Evolutionary conservation across 2,888 invertebrate species (phyloP), one percentile per base, ranked within the genome.

Genomic region (Lottia gigantea): DNA sequence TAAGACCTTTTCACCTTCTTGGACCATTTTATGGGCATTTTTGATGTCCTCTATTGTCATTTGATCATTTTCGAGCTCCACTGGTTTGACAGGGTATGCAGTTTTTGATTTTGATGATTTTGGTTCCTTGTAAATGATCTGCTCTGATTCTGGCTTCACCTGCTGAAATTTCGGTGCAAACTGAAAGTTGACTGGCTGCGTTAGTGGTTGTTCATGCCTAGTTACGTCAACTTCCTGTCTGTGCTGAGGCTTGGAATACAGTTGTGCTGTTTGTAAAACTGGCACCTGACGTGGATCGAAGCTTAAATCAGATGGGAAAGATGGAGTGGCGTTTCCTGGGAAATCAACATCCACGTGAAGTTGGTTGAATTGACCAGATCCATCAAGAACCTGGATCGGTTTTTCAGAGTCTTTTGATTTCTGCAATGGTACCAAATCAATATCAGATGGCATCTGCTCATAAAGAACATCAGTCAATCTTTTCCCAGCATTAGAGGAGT

Each of bases 41-140:
- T 55, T 55, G 3, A 55, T 55, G 23, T 55, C 55, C 23, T 55
- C 55, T 11, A 55, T 55, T 23, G 55, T 55, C 55, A 55, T 55
- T 23, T 23, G 55, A 55, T 55, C 23, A 55, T 55, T 12, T 19
- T 55, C 55, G 8, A 12, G 23, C 19, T 55, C 23, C 23, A 23
- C 23, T 3, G 55, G 55, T 40, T 40, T 40, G 40, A 40, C 11
- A 1, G 40, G 40, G 7, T 40, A 40, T 6, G 7, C 40, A 8
- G 40, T 40, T 8, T 40, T 40, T 40, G 40, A 40, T 40, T 40
- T 40, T 4, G 40, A 1, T 40, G 40, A 8, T 11, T 40, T 40
- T 6, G 40, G 40, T 40, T 40, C 40, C 7, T 40, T 40, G 40
- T 40, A 40, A 40, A 40, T 40, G 11, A 40, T 40, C 23, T 55